These are phyloP conservation scores for Listronotus bonariensis DNA, from an alignment of 1,140 invertebrate genomes.

Conservation along the genomic window DNA sequence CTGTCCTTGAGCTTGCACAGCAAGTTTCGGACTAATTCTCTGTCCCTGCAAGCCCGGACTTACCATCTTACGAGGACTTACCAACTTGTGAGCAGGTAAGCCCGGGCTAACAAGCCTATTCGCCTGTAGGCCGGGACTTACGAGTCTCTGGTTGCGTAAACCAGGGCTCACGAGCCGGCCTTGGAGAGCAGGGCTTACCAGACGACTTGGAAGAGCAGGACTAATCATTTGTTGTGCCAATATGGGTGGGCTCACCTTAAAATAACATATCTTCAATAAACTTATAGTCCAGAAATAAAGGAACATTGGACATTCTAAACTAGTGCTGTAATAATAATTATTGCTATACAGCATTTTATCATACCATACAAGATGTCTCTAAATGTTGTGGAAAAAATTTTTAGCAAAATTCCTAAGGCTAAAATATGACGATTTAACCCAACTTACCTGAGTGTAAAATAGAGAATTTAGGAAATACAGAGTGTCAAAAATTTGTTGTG, in stretches of 20 bases:
- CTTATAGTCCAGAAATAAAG: too few relatives aligned
- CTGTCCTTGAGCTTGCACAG: conserved; percentile 1
- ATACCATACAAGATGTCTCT: too few relatives aligned
- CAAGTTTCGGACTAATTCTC: conserved; percentile 23
- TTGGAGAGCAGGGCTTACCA: too few relatives aligned
- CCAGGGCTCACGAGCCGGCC: conserved; percentile 12
- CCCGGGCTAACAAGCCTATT: not conserved
- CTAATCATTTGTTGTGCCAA: conserved; percentile 7
- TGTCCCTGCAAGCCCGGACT: conserved; percentile 10
- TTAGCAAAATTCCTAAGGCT: too few relatives aligned
- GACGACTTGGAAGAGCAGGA: not conserved
- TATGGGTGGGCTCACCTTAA: conserved; percentile 17
- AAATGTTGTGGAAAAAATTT: too few relatives aligned
- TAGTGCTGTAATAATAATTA: too few relatives aligned
- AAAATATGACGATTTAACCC: too few relatives aligned
- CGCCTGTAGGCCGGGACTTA: not conserved
- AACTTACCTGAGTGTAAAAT: too few relatives aligned
- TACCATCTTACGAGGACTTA: conserved; percentile 13
- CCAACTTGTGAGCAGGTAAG: not conserved
- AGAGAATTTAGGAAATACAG: too few relatives aligned
- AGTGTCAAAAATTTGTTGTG: too few relatives aligned
- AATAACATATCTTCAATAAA: not conserved
- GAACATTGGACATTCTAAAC: too few relatives aligned
- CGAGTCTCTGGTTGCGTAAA: conserved; percentile 7
- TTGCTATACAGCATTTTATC: too few relatives aligned